Evolutionary conservation across 2,888 invertebrate genomes (phyloP), one percentile per base, ranked within the genome.

Genomic region (Dryomyza anilis): DNA sequence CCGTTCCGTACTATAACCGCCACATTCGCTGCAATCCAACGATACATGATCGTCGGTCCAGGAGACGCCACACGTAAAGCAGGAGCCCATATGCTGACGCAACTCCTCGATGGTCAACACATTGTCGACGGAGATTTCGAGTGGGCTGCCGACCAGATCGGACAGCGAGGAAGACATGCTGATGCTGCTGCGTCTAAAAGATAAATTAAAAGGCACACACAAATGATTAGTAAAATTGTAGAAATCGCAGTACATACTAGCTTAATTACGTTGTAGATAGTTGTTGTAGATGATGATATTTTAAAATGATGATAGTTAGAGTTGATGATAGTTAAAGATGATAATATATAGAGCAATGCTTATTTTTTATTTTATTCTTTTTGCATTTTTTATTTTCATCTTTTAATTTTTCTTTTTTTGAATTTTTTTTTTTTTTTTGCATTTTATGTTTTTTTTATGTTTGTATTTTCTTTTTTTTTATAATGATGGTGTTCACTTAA

Each of bases 1-100:
- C 71, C 93, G 85, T 73, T 88, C 86, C 76, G 92, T 84, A 63
- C 91, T 89, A 77, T 91, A 93, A 61, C 92, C 91, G 48, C 92
- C 93, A 79, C 93, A 93, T 80, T 93, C 93, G 56, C 87, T 85
- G 81, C 93, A 93, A 78, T 91, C 91, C 53, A 91, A 84, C 8
- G 91, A 90, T 48, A 91, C 89, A 79, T 92, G 91, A 73, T 89
- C 88, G 76, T 91, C 90, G 73, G 87, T 87, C 93, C 93, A 93
- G 72, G 90, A 90, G 27, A 92, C 91, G 59, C 92, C 91, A 81
- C 93, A 93, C 81, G 89, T 89, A 80, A 91, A 91, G 79, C 91
- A 91, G 70, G 90, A 90, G 80, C 89, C 89, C 78, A 91, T 86
- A 76, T 91, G 89, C 65, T 87, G 85, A 58, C 89, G 87, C 69